Evolutionary conservation across 2,888 invertebrate genomes (phyloP).

Genomic region (Alsophila aescularia): DNA sequence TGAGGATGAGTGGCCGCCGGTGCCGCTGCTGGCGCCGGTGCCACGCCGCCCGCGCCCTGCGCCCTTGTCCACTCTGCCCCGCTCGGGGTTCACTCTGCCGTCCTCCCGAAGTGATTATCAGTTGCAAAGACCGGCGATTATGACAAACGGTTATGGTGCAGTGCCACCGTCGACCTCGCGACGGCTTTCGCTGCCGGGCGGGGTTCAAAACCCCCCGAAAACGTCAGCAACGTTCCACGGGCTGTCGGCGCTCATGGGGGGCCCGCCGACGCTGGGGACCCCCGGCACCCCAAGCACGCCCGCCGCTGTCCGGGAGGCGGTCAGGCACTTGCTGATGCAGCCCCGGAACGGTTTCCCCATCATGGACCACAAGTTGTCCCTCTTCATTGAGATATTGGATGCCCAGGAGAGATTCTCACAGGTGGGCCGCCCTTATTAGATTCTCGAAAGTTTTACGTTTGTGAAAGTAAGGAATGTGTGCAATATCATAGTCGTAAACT

Average conservation of each 20-base stretch:
- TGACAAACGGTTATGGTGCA: conserved; percentile 79
- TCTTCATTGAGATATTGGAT: conserved; percentile 92
- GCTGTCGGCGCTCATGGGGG: conserved; percentile 67
- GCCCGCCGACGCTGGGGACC: conserved; percentile 60
- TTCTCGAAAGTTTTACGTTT: background rate
- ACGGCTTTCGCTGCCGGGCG: conserved; percentile 82
- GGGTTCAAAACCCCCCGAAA: conserved; percentile 80
- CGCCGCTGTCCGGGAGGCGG: conserved; percentile 88
- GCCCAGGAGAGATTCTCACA: conserved; percentile 92
- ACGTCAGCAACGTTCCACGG: conserved; percentile 87
- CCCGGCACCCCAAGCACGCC: conserved; percentile 83
- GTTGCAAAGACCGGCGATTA: conserved; percentile 81
- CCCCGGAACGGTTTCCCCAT: conserved; percentile 90
- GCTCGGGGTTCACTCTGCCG: conserved; percentile 82
- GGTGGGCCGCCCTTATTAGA: conserved; percentile 74
- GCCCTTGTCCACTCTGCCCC: conserved; percentile 67
- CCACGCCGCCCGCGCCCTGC: conserved; percentile 80
- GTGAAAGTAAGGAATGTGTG: conserved; percentile 1
- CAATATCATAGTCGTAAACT: conserved; percentile 16
- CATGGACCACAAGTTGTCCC: conserved; percentile 90
- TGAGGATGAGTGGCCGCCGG: conserved; percentile 73
- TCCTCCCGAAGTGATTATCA: conserved; percentile 87
- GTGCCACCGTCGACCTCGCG: conserved; percentile 80
- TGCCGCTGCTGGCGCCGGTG: conserved; percentile 82
- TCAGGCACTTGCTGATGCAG: conserved; percentile 87